Evolutionary conservation across 1,140 invertebrate genomes (phyloP).

Genomic region (Laodelphax striatellus): DNA sequence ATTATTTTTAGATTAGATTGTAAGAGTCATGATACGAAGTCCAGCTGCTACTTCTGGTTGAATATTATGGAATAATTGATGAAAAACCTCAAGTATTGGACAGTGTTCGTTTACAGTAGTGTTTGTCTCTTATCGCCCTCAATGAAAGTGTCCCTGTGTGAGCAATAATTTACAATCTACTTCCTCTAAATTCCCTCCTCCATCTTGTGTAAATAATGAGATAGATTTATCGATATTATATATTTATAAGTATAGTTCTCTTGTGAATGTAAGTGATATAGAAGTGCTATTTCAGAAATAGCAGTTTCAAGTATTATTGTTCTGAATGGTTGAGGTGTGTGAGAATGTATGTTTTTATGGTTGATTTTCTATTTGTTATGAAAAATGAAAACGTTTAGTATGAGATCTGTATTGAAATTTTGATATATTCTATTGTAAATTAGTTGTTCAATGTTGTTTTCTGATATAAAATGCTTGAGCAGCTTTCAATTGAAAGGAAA

Average conservation of each 20-base stretch:
- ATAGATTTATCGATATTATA: slow-evolving; percentile 3
- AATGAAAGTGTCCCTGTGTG: too few relatives aligned
- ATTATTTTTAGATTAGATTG: too few relatives aligned
- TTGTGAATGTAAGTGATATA: slow-evolving; percentile 4
- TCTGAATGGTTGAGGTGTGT: slow-evolving; percentile 7
- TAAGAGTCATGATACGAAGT: too few relatives aligned
- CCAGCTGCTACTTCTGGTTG: too few relatives aligned
- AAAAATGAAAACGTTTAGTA: slow-evolving; percentile 8
- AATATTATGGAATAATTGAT: too few relatives aligned
- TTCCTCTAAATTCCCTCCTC: not conserved
- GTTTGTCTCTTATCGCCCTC: too few relatives aligned
- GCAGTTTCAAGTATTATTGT: not conserved
- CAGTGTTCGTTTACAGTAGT: too few relatives aligned
- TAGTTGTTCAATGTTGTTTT: not conserved
- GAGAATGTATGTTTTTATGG: slow-evolving; percentile 5
- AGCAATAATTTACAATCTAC: not conserved
- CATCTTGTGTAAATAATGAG: slow-evolving; percentile 9
- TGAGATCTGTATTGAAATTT: slow-evolving; percentile 8
- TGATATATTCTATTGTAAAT: slow-evolving; percentile 14
- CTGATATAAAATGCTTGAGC: too few relatives aligned
- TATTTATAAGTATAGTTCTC: slow-evolving; percentile 5
- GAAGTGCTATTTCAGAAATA: not conserved
- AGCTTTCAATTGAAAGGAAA: too few relatives aligned
- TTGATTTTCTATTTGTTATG: slow-evolving; percentile 7
- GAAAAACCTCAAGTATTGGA: too few relatives aligned